These are phyloP conservation scores for Volucella bombylans DNA, from an alignment of 2,888 invertebrate genomes.

Conservation along the genomic window DNA sequence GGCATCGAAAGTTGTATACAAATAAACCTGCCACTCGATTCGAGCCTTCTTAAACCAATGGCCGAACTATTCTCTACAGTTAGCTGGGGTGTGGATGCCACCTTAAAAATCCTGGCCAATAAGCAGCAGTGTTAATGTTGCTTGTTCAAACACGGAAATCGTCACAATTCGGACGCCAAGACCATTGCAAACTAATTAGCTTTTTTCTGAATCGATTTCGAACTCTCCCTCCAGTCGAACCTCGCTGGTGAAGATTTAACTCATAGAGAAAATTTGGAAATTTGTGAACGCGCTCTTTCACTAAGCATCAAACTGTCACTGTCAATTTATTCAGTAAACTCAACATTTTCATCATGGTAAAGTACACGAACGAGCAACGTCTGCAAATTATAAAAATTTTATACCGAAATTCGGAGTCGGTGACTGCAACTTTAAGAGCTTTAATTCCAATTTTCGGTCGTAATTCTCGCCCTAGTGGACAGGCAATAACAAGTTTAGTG, in stretches of 20 bases:
- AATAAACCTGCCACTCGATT: constrained; percentile 90
- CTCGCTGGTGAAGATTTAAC: constrained; percentile 77
- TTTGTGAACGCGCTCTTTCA: too few relatives aligned
- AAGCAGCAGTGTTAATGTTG: constrained; percentile 91
- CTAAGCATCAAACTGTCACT: too few relatives aligned
- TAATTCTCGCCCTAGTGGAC: too few relatives aligned
- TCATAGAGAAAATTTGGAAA: constrained; percentile 79
- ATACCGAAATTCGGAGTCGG: too few relatives aligned
- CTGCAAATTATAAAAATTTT: too few relatives aligned
- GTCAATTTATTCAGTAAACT: too few relatives aligned
- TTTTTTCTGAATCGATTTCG: constrained; percentile 81
- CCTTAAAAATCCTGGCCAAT: constrained; percentile 89
- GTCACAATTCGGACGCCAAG: constrained; percentile 80
- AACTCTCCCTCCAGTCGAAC: constrained; percentile 80
- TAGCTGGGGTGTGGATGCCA: constrained; percentile 93
- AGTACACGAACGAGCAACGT: too few relatives aligned
- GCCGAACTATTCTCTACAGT: constrained; percentile 91
- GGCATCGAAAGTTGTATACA: constrained; percentile 89
- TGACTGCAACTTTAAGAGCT: too few relatives aligned
- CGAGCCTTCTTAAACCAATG: constrained; percentile 94
- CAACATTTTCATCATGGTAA: too few relatives aligned
- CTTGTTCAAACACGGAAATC: constrained; percentile 85
- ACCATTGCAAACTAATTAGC: constrained; percentile 80
- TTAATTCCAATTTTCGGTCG: too few relatives aligned
- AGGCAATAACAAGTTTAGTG: too few relatives aligned